Evolutionary conservation across 1,140 invertebrate species (phyloP), one percentile per base, ranked within the genome.

Genomic region (Episyrphus balteatus): DNA sequence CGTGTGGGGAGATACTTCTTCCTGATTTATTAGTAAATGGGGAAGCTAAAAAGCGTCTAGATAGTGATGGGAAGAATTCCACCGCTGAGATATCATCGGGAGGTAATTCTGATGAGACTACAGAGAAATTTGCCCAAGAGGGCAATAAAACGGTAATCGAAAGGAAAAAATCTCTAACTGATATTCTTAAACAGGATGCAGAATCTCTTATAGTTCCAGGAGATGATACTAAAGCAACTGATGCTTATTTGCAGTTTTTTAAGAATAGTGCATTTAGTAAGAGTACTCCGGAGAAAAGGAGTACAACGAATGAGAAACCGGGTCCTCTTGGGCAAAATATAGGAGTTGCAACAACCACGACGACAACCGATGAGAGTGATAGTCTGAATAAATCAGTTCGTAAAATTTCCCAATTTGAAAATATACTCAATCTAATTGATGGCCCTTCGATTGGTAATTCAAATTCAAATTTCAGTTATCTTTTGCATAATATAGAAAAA

Each of bases 1-100:
- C 47, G 32, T 51, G 44, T 41, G 46, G 31, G n/a, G 49, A 53
- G 12, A 46, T 47, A 9, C 39, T 47, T 14, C 39, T 51, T 12
- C 50, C 50, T 7, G 50, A 52, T 39, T 44, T 52, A 12, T 17
- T 43, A 10, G 12, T 30, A 18, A 52, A 46, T 42, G 46, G 45
- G 5, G 41, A 10, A 31, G 38, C 12, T 26, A 51, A 44, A 19
- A 21, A 10, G 12, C 17, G n/a, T 26, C 15, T 41, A 12, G 32
- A 45, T 15, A 41, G 31, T 32, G 46, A 47, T 44, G 17, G 32
- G 11, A 60, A 65, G 51, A 59, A 57, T 54, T 56, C 55, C 43
- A 53, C 55, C 17, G 56, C 57, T 21, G 45, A 51, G 2, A 39
- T 52, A 15, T 45, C 55, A 37, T 51, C 53, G 11, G 31, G 56